Conservation (phyloP, 2,113 vertebrate species). For the Eulacestoma nigropectus region DNA sequence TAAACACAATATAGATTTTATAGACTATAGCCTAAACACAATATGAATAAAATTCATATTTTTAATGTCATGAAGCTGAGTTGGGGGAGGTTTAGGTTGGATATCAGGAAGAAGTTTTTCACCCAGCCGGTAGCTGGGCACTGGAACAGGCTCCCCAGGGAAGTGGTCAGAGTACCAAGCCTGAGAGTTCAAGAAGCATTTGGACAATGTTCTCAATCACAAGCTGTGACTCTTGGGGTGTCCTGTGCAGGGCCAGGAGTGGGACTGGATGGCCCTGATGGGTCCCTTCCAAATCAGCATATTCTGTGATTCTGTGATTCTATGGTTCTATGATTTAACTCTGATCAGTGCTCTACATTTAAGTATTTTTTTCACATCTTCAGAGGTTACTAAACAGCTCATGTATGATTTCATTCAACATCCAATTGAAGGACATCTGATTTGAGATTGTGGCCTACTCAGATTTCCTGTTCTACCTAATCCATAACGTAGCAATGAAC, state of each 20-base stretch:
- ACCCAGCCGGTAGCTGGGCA: rapidly evolving
- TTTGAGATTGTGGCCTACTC: background rate
- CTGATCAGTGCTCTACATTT: background rate
- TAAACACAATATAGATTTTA: background rate
- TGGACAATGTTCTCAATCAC: background rate
- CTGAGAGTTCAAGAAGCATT: background rate
- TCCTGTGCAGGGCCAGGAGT: background rate
- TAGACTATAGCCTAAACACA: no score
- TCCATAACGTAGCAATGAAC: background rate
- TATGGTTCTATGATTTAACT: background rate
- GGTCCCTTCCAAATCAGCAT: background rate
- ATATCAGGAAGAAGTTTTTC: background rate
- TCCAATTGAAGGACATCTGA: background rate
- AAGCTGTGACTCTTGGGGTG: background rate
- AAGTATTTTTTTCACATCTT: background rate
- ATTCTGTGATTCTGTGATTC: background rate
- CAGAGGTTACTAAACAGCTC: background rate
- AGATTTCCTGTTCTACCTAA: background rate
- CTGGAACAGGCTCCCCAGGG: background rate
- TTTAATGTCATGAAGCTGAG: background rate
- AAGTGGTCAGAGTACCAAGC: background rate
- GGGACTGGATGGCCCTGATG: background rate
- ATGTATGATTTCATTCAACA: background rate
- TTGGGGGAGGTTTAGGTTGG: background rate
- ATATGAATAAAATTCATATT: background rate